Conservation (phyloP, 2,888 invertebrate species). For the Campoletis raptor region DNA sequence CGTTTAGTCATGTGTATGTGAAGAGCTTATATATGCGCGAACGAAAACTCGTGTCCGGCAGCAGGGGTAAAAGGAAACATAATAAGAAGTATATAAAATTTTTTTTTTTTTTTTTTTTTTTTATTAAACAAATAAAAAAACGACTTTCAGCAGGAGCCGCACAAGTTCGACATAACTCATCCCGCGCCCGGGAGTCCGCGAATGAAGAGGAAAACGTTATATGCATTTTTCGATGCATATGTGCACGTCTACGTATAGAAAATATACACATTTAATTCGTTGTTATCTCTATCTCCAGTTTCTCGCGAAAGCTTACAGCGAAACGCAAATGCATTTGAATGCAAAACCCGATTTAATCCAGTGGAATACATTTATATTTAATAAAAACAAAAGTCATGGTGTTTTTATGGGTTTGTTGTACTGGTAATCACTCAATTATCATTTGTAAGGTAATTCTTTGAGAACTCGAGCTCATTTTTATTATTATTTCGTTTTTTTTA, state of each 20-base stretch:
- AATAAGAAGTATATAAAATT: not conserved
- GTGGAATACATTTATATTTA: not conserved
- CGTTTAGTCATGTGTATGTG: constrained; percentile 23
- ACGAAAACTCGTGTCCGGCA: constrained; percentile 55
- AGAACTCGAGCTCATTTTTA: not conserved
- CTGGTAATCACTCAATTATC: constrained; percentile 7
- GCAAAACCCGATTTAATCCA: not conserved
- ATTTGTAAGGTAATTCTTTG: not conserved
- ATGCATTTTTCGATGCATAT: constrained; percentile 5
- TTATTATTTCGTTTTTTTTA: not conserved
- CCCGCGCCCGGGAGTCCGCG: constrained; percentile 51
- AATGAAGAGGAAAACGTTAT: constrained; percentile 49
- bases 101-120: too few relatives aligned
- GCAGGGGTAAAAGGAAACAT: constrained; percentile 48
- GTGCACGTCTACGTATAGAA: constrained; percentile 18
- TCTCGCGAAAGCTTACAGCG: constrained; percentile 21
- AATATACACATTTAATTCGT: constrained; percentile 49
- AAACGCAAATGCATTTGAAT: constrained; percentile 36
- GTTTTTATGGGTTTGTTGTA: not conserved
- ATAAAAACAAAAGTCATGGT: not conserved
- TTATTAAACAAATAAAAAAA: too few relatives aligned
- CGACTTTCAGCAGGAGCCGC: constrained; percentile 50
- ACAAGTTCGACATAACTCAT: constrained; percentile 71
- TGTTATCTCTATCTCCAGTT: constrained; percentile 61
- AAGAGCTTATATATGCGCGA: not conserved